Percentiles rank a stretch among this genome's conserved stretches.
Evolutionary conservation across 2,797 vertebrate genomes (phyloP).

Genomic region (Meriones psammophilus): DNA sequence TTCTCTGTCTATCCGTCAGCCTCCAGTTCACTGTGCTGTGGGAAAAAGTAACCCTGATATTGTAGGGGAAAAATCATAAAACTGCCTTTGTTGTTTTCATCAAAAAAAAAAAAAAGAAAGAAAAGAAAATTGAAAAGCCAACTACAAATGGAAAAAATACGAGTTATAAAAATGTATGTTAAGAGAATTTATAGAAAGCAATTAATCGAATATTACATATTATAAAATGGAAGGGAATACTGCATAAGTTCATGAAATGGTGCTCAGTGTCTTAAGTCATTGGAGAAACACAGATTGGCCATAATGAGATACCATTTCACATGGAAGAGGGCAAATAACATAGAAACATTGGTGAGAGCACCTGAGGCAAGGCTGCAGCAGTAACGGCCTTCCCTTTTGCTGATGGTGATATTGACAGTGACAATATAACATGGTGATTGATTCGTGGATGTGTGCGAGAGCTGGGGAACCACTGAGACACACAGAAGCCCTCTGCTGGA

Average conservation of each 20-base stretch:
- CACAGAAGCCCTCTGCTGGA: background rate
- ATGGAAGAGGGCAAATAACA: background rate
- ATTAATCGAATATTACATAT: slow-evolving; percentile 34
- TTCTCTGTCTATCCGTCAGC: background rate
- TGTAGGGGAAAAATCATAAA: slow-evolving; percentile 72
- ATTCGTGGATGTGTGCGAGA: too few relatives aligned
- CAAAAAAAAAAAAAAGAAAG: too few relatives aligned
- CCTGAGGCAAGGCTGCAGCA: background rate
- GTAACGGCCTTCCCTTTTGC: background rate
- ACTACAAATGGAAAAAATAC: slow-evolving; percentile 12
- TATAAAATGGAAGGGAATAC: background rate
- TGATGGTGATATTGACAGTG: background rate
- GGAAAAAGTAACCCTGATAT: background rate
- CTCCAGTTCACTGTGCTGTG: background rate
- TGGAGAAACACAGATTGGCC: background rate
- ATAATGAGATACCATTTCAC: background rate
- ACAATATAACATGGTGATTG: background rate
- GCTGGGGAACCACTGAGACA: background rate
- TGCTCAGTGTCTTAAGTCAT: background rate
- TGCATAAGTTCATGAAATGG: background rate
- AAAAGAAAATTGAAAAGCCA: slow-evolving; percentile 54
- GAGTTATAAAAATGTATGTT: background rate
- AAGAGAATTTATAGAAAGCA: background rate
- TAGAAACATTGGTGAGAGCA: background rate
- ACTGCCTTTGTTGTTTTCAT: slow-evolving; percentile 13